Conservation (phyloP, 2,888 invertebrate genomes). For the Noctua janthe region DNA sequence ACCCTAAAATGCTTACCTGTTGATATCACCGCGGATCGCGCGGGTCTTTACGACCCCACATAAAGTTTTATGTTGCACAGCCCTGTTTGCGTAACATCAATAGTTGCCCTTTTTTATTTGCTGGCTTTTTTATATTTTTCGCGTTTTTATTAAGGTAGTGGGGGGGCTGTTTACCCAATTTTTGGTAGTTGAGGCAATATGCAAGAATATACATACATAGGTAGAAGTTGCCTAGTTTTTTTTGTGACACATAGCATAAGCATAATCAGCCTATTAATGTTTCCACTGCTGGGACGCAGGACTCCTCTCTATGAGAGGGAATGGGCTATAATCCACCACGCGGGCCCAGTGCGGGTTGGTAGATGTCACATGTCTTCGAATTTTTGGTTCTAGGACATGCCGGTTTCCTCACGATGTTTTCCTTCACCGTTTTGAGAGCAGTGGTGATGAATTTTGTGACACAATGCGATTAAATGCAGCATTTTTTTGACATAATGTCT, state of each 20-base stretch:
- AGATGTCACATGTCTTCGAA: no score
- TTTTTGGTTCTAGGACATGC: no score
- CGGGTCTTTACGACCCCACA: constrained; percentile 74
- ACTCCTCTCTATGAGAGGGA: no score
- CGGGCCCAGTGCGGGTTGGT: no score
- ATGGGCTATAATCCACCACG: no score
- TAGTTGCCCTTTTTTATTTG: constrained; percentile 69
- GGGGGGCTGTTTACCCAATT: constrained; percentile 19
- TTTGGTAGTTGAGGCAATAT: constrained; percentile 1
- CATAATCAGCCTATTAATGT: no score
- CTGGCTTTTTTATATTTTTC: constrained; percentile 66
- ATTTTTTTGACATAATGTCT: not conserved
- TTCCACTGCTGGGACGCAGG: no score
- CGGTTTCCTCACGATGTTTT: no score
- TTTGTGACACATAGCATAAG: no score
- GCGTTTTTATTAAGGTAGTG: constrained; percentile 54
- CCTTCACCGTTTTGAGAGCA: no score
- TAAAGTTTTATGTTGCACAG: constrained; percentile 77
- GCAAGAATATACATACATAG: not conserved
- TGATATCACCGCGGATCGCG: constrained; percentile 71
- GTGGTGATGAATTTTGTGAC: not conserved
- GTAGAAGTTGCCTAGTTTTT: not conserved
- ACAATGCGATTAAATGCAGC: not conserved
- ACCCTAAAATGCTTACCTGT: constrained; percentile 77
- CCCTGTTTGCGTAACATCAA: constrained; percentile 69